Base-by-base conservation (phyloP, 2,888 invertebrate genomes). In the Falcaria lacertinaria region DNA sequence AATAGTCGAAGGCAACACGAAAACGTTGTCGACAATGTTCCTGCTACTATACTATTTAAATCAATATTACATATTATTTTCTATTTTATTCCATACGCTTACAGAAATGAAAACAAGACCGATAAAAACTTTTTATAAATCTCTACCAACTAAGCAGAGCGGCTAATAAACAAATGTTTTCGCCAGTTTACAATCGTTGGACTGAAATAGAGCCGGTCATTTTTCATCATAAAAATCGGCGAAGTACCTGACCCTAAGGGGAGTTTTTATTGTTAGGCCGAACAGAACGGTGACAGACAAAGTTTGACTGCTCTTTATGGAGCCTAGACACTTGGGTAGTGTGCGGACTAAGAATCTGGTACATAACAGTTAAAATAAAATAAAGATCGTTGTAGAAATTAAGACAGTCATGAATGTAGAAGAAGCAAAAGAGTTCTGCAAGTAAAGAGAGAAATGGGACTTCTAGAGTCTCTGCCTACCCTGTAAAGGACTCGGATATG, bases 151-250 rank as follows among this genome's bases (percentile, higher is more conserved):
- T 22, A 42, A 70, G 52, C 63, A 64, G 54, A 65, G 60, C 66
- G 57, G 56, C 63, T 75, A 79, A 76, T 75, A 76, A 73, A 76
- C 77, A 75, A 79, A 78, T 75, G 72, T 80, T 76, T 76, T 72
- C 60, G 46, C 59, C 58, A 60, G 64, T 65, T 60, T 58, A 73
- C 73, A 79, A 78, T 77, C 77, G 69, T 67, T 62, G 68, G 54
- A 43, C 47, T 43, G 48, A 54, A 62, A 67, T 64, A 55, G 55
- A 47, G 28, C 11, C 57, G 69, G 73, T 69, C 71, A 81, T 82
- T 82, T 84, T 80, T 82, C 77, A 76, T 80, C 71, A 69, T 80
- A 80, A 82, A 78, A 83, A 74, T 71, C 65, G 53, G 47, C 57
- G 59, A 60, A 60, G 53, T 56, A 45, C 55, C n/a, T 22, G 22